These are phyloP conservation scores for Pogonocichla stellata DNA, from an alignment of 2,113 vertebrate genomes.

Conservation along the genomic window DNA sequence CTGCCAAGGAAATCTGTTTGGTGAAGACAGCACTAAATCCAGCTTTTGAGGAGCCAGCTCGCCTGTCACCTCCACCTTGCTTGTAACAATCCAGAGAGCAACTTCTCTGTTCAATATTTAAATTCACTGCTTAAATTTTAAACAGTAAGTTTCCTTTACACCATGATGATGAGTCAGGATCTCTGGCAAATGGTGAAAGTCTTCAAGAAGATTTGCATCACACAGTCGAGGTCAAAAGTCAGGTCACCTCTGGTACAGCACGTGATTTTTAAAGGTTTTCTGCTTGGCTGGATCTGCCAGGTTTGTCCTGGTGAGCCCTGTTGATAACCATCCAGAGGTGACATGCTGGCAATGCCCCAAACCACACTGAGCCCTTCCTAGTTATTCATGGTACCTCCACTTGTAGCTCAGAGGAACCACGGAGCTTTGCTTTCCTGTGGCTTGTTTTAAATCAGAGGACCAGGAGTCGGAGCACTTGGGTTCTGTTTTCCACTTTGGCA, in stretches of 20 bases:
- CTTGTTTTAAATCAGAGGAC: neutral
- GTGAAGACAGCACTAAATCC: neutral
- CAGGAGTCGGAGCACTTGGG: neutral
- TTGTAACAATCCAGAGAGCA: neutral
- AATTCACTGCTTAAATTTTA: constrained; percentile 27
- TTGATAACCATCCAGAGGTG: neutral
- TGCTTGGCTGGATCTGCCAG: neutral
- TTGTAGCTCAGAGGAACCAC: neutral
- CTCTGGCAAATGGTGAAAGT: neutral
- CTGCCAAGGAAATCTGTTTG: neutral
- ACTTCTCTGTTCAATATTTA: constrained; percentile 23
- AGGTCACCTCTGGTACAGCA: neutral
- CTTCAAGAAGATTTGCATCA: neutral
- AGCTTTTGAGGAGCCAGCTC: neutral
- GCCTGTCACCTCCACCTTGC: neutral
- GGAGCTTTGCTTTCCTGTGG: neutral
- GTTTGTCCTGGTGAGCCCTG: neutral
- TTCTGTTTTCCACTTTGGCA: neutral
- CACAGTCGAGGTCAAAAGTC: neutral
- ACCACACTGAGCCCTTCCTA: neutral
- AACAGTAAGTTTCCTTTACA: neutral
- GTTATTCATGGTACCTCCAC: neutral
- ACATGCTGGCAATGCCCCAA: neutral
- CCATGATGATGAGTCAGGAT: neutral
- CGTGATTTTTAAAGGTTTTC: neutral